phyloP scores from a whole-genome alignment of 2,888 invertebrate species.

The Alcis repandata region DNA sequence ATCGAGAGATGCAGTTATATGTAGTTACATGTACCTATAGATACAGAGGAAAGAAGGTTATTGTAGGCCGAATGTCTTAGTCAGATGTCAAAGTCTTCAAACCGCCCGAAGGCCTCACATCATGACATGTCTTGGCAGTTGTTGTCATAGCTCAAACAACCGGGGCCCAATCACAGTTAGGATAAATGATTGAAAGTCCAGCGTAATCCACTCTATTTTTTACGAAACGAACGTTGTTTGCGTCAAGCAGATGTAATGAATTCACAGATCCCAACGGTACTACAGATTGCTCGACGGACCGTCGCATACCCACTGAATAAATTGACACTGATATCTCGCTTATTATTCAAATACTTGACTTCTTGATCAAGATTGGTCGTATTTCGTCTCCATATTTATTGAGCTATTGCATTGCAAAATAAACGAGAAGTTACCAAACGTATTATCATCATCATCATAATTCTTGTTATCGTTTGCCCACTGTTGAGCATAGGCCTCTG shows the following conservation, averaged over 20 bases:
- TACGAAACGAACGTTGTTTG: slow-evolving; percentile 17
- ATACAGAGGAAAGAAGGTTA: too few species aligned
- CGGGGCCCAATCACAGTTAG: slow-evolving; percentile 11
- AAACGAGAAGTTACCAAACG: too few species aligned
- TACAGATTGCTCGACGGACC: slow-evolving; percentile 14
- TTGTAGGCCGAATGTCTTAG: too few species aligned
- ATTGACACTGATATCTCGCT: slow-evolving; percentile 14
- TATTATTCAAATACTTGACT: slow-evolving; percentile 3
- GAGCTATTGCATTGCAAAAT: not conserved
- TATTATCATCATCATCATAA: too few species aligned
- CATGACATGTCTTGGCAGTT: too few species aligned
- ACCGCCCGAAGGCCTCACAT: too few species aligned
- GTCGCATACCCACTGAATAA: slow-evolving; percentile 22
- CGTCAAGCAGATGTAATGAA: slow-evolving; percentile 31
- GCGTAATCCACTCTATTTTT: slow-evolving; percentile 13
- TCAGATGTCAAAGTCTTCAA: too few species aligned
- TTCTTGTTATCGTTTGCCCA: too few species aligned
- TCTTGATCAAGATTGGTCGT: not conserved
- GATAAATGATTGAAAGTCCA: slow-evolving; percentile 5
- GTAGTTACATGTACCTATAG: too few species aligned
- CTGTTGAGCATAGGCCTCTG: too few species aligned
- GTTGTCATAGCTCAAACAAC: too few species aligned
- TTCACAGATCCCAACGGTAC: slow-evolving; percentile 32
- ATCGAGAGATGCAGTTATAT: too few species aligned
- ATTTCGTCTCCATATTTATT: not conserved